Base-by-base conservation (phyloP, 30 jellyfish, hydroid and myxozoan genomes). In the Morbakka virulenta region DNA sequence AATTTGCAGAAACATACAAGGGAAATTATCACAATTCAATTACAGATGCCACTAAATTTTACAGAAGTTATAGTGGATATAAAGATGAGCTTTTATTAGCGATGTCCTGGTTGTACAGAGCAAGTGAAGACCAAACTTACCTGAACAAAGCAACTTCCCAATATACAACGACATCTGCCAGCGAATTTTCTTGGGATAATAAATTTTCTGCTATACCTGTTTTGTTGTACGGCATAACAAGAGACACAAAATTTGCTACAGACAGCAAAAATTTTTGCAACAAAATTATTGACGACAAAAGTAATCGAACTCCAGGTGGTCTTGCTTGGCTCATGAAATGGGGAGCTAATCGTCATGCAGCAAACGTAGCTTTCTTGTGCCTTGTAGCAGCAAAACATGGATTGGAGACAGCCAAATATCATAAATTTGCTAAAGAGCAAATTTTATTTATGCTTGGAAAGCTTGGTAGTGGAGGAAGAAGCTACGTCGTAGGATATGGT, bases 321-420 rank as follows among this genome's bases (percentile, higher is more conserved):
- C 67, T 85, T 71, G 96, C 77, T 20, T 76, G 28, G 61, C 27
- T 85, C 66, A 31, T 48, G 13, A 35, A 77, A 68, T 85, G 96
- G 96, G 96, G 96, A 27, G 12, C 96, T 11, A 85, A 76, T 78
- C 48, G 96, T 28, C 96, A 85, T 23, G 96, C 96, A 2, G 96
- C 96, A 21, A 85, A 85, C 28, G 93, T 85, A 20, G 96, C 96
- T 0, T 85, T 75, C 76, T 36, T 66, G 0, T 85, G 96, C 64
- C 80, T 85, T 14, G 73, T 53, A 51, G 80, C 71, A 2, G 72
- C 88, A 17, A 76, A 74, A 32, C 85, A 51, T 31, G 85, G 85
- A 3, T 51, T 74, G 11, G 61, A 52, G 35, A 63, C 64, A 26
- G 65, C 2, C 28, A 52, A 68, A 11, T 85, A 65, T 53, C 49